Conservation (phyloP, 1,140 invertebrate species). For the Solenopsis fugax region DNA sequence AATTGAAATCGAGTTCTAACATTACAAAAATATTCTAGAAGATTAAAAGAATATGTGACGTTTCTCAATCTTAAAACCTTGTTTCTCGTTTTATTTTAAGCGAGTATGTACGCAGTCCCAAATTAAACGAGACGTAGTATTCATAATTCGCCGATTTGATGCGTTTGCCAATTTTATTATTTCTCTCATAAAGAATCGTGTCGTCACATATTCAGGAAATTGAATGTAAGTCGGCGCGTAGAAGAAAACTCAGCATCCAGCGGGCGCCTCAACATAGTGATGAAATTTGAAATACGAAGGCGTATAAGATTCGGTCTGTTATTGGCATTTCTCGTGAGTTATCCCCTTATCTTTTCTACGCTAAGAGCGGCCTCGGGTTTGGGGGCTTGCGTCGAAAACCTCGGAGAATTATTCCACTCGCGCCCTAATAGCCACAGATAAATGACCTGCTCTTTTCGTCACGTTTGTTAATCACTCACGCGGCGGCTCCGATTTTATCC, state of each 20-base stretch:
- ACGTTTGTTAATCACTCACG: constrained; percentile 18
- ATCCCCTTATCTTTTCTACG: not conserved
- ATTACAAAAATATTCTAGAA: not conserved
- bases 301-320: not conserved
- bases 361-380: not conserved
- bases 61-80: not conserved
- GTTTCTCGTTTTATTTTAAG: not conserved
- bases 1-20: not conserved
- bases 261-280: too few species aligned
- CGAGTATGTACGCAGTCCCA: not conserved
- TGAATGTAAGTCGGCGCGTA: not conserved
- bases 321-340: not conserved
- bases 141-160: not conserved
- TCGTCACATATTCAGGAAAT: not conserved
- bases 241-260: not conserved
- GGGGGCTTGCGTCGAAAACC: not conserved
- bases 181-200: not conserved
- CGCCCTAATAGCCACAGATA: constrained; percentile 16
- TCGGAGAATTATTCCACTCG: constrained; percentile 44
- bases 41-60: too few species aligned
- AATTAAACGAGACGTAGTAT: not conserved
- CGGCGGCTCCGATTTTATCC: not conserved
- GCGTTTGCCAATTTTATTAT: not conserved
- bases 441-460: not conserved
- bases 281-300: constrained; percentile 40